Evolutionary conservation across 2,888 invertebrate species (phyloP), one percentile per base, ranked within the genome.

Genomic region (Agriopis leucophaearia): DNA sequence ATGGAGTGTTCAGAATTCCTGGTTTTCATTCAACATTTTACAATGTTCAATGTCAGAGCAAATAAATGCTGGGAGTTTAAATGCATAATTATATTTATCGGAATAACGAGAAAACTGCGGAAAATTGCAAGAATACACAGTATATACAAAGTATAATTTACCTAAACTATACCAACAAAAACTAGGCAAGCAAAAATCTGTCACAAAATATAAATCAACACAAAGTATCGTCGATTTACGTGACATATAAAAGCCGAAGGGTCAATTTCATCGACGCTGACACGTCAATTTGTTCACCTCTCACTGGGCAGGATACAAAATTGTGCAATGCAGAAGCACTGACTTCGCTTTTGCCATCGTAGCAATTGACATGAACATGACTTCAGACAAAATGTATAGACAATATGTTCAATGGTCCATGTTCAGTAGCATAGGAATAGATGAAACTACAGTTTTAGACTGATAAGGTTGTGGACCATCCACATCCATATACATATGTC

Each of bases 231-330:
- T 5, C 15, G 7, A 8, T 8, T 48, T 12, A 12, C 9, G 48
- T 18, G 3, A 10, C 16, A 48, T 18, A 12, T 18, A 48, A 48
- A 7, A 48, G 18, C 12, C 48, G 18, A 18, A 48, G 18, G 47
- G 48, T 48, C 48, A 48, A 48, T 18, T 48, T 18, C 16, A 6
- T 15, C 7, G 8, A 6, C 0, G 45, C 45, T 45, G 45, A 45
- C 45, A 45, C 7, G 45, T n/a, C 45, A 45, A 45, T 45, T 45
- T 45, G 45, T 44, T 44, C 44, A 42, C 42, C 42, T 42, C 10
- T 44, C 44, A 44, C 47, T 47, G 15, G 47, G 12, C 18, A 48
- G 18, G 48, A 18, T n/a, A 10, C 18, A 48, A 48, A 47, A 8
- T 12, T 3, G 48, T 48, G 10, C 10, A 18, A 48, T 16, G 18